phyloP scores from a whole-genome alignment of 1,140 invertebrate species.

The Magallana angulata region DNA sequence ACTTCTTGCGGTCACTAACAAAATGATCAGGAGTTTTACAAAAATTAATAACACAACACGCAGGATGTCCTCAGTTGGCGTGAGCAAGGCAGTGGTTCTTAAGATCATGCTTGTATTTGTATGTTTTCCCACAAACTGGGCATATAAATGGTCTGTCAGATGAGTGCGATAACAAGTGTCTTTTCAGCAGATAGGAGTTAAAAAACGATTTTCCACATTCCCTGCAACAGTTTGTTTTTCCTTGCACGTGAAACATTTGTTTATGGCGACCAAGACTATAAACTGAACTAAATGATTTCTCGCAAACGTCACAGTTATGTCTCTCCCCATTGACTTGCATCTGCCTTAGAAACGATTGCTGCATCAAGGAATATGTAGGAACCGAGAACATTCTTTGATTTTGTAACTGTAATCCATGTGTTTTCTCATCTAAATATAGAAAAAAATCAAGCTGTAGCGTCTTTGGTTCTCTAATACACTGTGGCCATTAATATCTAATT shows the following conservation, averaged over 20 bases:
- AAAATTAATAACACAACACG: too few species aligned
- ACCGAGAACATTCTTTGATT: neutral
- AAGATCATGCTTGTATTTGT: slow-evolving; percentile 45
- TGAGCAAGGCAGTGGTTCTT: slow-evolving; percentile 37
- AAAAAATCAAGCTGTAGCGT: neutral
- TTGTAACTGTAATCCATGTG: neutral
- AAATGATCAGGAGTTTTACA: too few species aligned
- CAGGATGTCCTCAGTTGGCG: neutral
- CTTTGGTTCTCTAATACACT: too few species aligned
- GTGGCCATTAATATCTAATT: too few species aligned
- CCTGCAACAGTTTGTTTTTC: neutral
- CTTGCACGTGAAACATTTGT: slow-evolving; percentile 21
- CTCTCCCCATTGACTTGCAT: neutral
- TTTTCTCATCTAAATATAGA: slow-evolving; percentile 26
- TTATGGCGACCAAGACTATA: slow-evolving; percentile 21
- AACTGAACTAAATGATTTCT: slow-evolving; percentile 12
- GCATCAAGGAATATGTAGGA: neutral
- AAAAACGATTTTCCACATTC: slow-evolving; percentile 32
- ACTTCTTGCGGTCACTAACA: too few species aligned
- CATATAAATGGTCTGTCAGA: slow-evolving; percentile 21
- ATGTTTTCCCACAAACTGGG: slow-evolving; percentile 38
- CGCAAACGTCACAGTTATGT: slow-evolving; percentile 35
- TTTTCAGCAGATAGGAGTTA: slow-evolving; percentile 19
- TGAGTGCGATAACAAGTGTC: slow-evolving; percentile 33
- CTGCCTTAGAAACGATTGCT: neutral